Percentiles rank a stretch among this genome's conserved stretches.
phyloP scores from a whole-genome alignment of 2,113 vertebrate species.

The Amphiprion ocellaris region DNA sequence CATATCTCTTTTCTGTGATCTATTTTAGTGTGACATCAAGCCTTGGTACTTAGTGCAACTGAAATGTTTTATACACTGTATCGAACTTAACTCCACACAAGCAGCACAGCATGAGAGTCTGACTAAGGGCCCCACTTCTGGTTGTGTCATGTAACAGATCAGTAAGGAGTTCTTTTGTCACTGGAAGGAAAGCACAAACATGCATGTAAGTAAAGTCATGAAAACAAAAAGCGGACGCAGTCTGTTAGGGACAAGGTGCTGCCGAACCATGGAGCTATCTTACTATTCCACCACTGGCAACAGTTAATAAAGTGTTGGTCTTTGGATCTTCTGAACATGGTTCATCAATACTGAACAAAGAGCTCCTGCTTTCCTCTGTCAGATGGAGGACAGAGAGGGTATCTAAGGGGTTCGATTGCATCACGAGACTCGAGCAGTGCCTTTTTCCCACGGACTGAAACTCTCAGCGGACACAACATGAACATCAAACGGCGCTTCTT shows the following conservation, averaged over 20 bases:
- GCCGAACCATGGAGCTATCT: not conserved
- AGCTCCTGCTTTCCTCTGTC: constrained; percentile 15
- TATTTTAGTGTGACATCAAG: too few species aligned
- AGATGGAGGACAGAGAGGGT: constrained; percentile 12
- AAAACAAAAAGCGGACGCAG: not conserved
- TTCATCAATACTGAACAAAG: constrained; percentile 38
- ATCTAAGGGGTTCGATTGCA: constrained; percentile 9
- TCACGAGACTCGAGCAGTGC: constrained; percentile 1
- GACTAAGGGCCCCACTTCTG: not conserved
- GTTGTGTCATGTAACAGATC: too few species aligned
- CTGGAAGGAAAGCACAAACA: not conserved
- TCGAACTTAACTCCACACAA: too few species aligned
- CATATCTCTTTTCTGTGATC: too few species aligned
- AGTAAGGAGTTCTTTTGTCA: not conserved
- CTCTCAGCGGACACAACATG: not conserved
- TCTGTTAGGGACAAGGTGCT: constrained; percentile 2
- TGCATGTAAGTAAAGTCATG: not conserved
- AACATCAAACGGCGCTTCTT: constrained; percentile 30
- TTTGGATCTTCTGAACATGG: constrained; percentile 1
- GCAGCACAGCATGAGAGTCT: too few species aligned
- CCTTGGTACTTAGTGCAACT: too few species aligned
- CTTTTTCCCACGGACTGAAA: constrained; percentile 36
- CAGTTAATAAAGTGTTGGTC: not conserved
- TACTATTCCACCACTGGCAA: not conserved
- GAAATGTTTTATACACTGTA: too few species aligned